phyloP scores from a whole-genome alignment of 2,888 invertebrate genomes.

The Andrena bicolor region DNA sequence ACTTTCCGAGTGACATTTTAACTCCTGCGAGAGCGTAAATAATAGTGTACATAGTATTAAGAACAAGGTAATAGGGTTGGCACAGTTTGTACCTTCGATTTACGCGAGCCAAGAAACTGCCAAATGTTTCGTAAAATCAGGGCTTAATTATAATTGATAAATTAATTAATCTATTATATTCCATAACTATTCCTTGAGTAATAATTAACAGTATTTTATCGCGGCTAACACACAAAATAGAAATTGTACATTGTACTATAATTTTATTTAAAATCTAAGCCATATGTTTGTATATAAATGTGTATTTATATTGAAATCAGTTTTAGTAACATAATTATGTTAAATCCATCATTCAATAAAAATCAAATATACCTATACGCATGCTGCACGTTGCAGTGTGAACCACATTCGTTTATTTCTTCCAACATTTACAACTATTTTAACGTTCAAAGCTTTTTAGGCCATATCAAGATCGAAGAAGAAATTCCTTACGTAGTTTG shows the following conservation, averaged over 20 bases:
- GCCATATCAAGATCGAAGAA: too few species aligned
- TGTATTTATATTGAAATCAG: slow-evolving; percentile 66
- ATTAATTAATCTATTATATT: slow-evolving; percentile 53
- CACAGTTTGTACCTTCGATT: slow-evolving; percentile 54
- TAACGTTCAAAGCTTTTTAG: too few species aligned
- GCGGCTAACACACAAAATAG: slow-evolving; percentile 56
- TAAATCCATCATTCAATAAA: slow-evolving; percentile 72
- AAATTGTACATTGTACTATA: slow-evolving; percentile 77
- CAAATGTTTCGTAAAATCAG: slow-evolving; percentile 45
- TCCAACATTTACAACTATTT: not conserved
- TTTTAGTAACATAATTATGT: slow-evolving; percentile 65
- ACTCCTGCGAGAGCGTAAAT: slow-evolving; percentile 28
- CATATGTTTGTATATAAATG: slow-evolving; percentile 74
- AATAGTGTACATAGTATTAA: slow-evolving; percentile 53
- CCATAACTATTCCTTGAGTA: slow-evolving; percentile 47
- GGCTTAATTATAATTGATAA: slow-evolving; percentile 44
- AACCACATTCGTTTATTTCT: not conserved
- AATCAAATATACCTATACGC: slow-evolving; percentile 56
- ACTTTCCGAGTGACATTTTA: slow-evolving; percentile 39
- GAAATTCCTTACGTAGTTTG: too few species aligned
- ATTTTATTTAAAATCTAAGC: slow-evolving; percentile 75
- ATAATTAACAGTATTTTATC: slow-evolving; percentile 68
- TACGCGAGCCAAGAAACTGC: slow-evolving; percentile 54
- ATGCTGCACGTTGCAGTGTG: slow-evolving; percentile 28
- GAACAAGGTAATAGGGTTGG: slow-evolving; percentile 66